Evolutionary conservation across 2,113 vertebrate species (phyloP).

Genomic region (Romanogobio albipinnatus): DNA sequence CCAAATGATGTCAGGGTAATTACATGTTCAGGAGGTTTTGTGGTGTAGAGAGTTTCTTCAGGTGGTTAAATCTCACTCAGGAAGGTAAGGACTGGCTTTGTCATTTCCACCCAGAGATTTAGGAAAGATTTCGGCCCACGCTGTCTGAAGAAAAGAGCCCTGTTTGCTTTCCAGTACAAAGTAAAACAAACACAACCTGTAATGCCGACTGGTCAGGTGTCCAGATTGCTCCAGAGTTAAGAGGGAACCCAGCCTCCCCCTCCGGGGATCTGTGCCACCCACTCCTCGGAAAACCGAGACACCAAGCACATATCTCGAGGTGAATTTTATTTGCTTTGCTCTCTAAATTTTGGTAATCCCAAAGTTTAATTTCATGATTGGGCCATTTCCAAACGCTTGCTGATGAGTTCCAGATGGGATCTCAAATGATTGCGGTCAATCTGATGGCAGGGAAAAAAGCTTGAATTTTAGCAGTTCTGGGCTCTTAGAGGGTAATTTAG

Average conservation of each 20-base stretch:
- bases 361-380: conserved; percentile 60
- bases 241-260: conserved; percentile 8
- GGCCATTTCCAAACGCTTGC: conserved; percentile 56
- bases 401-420: conserved; percentile 63
- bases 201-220: conserved; percentile 39
- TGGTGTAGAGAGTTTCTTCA: conserved; percentile 23
- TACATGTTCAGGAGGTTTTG: conserved; percentile 24
- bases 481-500: conserved; percentile 45
- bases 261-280: conserved; percentile 12
- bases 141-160: conserved; percentile 32
- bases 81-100: conserved; percentile 17
- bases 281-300: conserved; percentile 26
- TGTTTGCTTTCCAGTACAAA: conserved; percentile 51
- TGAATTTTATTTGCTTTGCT: conserved; percentile 43
- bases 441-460: conserved; percentile 52
- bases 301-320: conserved; percentile 39
- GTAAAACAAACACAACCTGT: conserved; percentile 45
- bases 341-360: conserved; percentile 54
- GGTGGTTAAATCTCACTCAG: conserved; percentile 22
- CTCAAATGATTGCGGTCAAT: conserved; percentile 46
- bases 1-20: conserved; percentile 30
- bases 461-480: conserved; percentile 54
- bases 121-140: conserved; percentile 22
- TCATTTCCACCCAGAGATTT: conserved; percentile 36
- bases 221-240: conserved; percentile 21